Base-by-base conservation (phyloP, 2,797 vertebrate species). In the Lates japonicus region DNA sequence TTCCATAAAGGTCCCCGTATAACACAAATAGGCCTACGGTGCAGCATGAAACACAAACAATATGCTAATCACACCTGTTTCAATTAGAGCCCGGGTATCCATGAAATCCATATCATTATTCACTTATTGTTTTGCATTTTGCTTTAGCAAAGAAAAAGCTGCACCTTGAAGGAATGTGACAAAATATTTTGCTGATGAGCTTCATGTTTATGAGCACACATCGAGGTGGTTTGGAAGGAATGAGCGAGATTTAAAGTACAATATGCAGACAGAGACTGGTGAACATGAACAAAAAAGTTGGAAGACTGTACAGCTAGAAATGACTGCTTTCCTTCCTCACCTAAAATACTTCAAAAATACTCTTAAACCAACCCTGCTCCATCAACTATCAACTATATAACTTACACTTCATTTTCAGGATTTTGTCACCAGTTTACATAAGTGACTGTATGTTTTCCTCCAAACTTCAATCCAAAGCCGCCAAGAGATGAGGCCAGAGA, bases 21-120 rank as follows among this genome's bases (percentile, higher is more conserved):
- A 83, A 85, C 86, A 78, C 84, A 80, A 71, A 85, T 22, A 80
- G 77, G 83, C 77, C 86, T 66, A 52, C 67, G 58, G 85, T 87
- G 85, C 81, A 61, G 84, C 86, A 37, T 3, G 44, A 83, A 86
- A 82, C 85, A 87, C 87, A 91, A 90, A 91, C 86, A 92, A 86
- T 87, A 90, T 92, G 90, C 88, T 90, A 93, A 93, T 92, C 81
- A 58, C 62, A 89, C 88, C 83, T 86, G 85, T 87, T 92, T 88
- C 88, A 89, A 93, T 90, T 87, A 91, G 19, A 88, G 82, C 42
- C 59, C 7, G 2, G 31, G 64, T 58, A 70, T 86, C 87, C 85
- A 51, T 82, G 58, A 84, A 83, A 90, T 90, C 85, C 84, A 81
- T 85, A 83, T 87, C 70, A 67, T 72, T 85, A 80, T 84, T 65